Conservation (phyloP, 2,888 invertebrate species). For the Cataglyphis cursor region DNA sequence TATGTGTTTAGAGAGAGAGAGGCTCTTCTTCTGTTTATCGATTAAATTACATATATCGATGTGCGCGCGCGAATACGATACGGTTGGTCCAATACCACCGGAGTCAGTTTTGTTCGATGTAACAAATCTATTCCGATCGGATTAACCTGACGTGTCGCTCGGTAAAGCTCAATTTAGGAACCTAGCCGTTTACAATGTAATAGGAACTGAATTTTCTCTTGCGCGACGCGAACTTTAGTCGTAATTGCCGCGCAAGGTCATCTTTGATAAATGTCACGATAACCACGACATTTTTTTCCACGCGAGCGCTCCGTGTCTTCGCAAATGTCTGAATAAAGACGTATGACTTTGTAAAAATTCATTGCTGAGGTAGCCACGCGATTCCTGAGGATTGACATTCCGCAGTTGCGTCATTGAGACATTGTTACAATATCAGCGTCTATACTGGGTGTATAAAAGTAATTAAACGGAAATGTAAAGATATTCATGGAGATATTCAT, state of each 20-base stretch:
- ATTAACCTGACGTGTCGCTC: constrained; percentile 58
- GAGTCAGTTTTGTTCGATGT: constrained; percentile 35
- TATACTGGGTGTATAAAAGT: constrained; percentile 1
- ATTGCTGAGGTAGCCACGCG: constrained; percentile 56
- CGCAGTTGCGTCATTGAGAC: constrained; percentile 35
- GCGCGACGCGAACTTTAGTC: constrained; percentile 29
- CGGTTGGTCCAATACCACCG: constrained; percentile 67
- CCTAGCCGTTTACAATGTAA: constrained; percentile 75
- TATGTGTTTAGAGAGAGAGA: neutral
- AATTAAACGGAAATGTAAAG: neutral
- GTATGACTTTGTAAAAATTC: constrained; percentile 50
- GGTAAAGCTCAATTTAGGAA: constrained; percentile 81
- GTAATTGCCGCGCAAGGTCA: constrained; percentile 30
- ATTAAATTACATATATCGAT: constrained; percentile 26
- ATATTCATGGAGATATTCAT: neutral
- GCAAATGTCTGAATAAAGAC: constrained; percentile 37
- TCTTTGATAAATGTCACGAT: constrained; percentile 47
- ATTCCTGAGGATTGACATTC: constrained; percentile 49
- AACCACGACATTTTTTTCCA: constrained; percentile 29
- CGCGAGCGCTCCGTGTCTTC: constrained; percentile 12
- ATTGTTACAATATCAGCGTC: constrained; percentile 16
- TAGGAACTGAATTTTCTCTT: constrained; percentile 78
- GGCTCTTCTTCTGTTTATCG: constrained; percentile 8
- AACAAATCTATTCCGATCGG: constrained; percentile 29
- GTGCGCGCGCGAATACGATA: constrained; percentile 61